Conservation (phyloP, 2,888 invertebrate genomes). For the Linyphia triangularis region DNA sequence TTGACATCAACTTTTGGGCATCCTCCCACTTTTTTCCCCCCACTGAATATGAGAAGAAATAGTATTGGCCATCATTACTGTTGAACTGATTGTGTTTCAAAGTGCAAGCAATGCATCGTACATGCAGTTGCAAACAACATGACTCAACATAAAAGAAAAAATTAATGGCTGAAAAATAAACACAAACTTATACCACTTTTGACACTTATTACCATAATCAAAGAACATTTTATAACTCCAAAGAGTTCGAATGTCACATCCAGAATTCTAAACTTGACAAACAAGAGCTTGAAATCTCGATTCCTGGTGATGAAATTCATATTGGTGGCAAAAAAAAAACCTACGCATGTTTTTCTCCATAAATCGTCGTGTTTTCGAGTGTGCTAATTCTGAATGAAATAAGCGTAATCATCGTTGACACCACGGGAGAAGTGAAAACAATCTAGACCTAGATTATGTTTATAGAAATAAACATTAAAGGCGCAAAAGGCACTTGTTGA, state of each 20-base stretch:
- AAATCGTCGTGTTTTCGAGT: not conserved
- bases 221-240: not conserved
- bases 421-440: not conserved
- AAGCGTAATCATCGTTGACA: not conserved
- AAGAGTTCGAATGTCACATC: not conserved
- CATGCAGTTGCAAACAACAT: too few species aligned
- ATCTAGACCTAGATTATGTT: not conserved
- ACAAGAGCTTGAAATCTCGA: not conserved
- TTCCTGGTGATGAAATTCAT: not conserved
- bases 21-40: too few species aligned
- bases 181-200: too few species aligned
- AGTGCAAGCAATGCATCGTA: too few species aligned
- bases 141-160: too few species aligned
- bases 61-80: too few species aligned
- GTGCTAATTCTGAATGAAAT: not conserved
- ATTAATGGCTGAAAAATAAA: too few species aligned
- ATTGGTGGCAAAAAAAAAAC: slow-evolving; percentile 1
- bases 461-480: not conserved
- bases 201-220: too few species aligned
- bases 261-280: not conserved
- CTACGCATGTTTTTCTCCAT: slow-evolving; percentile 6
- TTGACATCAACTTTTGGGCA: too few species aligned
- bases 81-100: too few species aligned
- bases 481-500: not conserved
- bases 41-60: too few species aligned